phyloP scores from a whole-genome alignment of 2,113 vertebrate species.

The Brienomyrus brachyistius region DNA sequence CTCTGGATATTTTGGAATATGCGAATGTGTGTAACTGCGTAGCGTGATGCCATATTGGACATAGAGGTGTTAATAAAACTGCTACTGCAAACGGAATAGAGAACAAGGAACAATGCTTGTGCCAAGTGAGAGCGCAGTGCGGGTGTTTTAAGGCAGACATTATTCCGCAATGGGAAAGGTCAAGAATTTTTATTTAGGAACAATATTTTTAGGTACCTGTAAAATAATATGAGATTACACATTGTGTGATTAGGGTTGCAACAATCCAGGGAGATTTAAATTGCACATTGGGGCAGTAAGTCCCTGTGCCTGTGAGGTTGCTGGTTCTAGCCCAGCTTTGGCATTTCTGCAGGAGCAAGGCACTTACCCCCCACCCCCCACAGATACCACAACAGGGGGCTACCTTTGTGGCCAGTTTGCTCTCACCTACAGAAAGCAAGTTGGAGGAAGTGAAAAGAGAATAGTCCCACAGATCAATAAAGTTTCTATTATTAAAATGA shows the following conservation, averaged over 20 bases:
- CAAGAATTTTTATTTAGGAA: not conserved
- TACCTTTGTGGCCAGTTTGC: no score
- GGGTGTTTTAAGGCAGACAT: not conserved
- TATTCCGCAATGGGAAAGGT: not conserved
- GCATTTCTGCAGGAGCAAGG: not conserved
- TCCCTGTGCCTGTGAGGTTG: not conserved
- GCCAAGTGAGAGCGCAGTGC: not conserved
- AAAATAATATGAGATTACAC: not conserved
- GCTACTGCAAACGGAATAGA: no score
- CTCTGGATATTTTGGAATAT: not conserved
- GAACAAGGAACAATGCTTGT: not conserved
- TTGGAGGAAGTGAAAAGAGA: not conserved
- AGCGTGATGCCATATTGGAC: not conserved
- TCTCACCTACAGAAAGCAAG: no score
- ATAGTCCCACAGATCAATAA: not conserved
- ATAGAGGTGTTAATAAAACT: no score
- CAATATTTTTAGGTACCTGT: not conserved
- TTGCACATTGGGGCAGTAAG: not conserved
- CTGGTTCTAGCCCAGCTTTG: not conserved
- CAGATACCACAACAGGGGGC: no score
- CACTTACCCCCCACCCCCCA: no score
- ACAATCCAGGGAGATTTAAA: not conserved
- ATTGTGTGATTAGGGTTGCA: not conserved
- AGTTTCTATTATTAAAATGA: not conserved
- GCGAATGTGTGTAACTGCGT: not conserved